phyloP scores from a whole-genome alignment of 2,113 vertebrate genomes.

The Salvelinus sp. region DNA sequence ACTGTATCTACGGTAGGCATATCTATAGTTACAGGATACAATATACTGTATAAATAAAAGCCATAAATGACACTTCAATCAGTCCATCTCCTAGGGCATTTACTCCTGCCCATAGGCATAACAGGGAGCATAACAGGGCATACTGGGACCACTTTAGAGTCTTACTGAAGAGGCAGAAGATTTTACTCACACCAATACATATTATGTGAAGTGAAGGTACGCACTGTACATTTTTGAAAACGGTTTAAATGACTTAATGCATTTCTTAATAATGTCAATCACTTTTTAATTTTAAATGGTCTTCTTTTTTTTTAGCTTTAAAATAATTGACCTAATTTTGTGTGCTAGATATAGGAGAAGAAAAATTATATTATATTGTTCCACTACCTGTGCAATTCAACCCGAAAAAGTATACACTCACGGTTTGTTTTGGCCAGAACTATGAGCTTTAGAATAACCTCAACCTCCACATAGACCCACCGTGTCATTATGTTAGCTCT shows the following conservation, averaged over 20 bases:
- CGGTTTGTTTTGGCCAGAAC: neutral
- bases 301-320: no score
- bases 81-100: constrained; percentile 70
- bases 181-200: neutral
- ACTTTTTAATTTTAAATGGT: no score
- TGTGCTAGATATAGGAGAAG: neutral
- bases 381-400: neutral
- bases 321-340: neutral
- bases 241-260: neutral
- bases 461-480: neutral
- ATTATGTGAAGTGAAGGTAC: neutral
- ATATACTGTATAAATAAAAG: no score
- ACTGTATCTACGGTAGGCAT: no score
- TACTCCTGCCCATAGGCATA: constrained; percentile 66
- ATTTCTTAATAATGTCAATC: neutral
- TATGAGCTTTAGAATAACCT: neutral
- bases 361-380: neutral
- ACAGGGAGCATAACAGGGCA: constrained; percentile 39
- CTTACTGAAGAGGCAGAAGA: constrained; percentile 9
- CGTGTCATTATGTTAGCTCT: neutral
- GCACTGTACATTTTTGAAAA: no score
- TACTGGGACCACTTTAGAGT: constrained; percentile 8
- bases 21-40: no score
- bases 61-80: constrained; percentile 24
- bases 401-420: neutral